These are phyloP conservation scores for Malurus alboscapulatus DNA, from an alignment of 2,113 vertebrate genomes.

Conservation along the genomic window DNA sequence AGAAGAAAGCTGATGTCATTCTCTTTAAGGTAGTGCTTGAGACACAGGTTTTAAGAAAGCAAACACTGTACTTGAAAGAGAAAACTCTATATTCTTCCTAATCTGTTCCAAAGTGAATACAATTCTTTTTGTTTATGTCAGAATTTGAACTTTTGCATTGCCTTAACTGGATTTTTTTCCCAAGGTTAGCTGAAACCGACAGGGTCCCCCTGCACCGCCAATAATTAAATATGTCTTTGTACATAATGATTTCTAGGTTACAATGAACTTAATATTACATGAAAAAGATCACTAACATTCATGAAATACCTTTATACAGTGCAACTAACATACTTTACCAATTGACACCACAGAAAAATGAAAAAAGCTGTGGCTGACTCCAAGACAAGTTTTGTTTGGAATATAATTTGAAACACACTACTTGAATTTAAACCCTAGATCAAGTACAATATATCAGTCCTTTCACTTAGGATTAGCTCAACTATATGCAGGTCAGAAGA, in stretches of 20 bases:
- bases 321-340: not conserved
- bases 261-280: not conserved
- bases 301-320: not conserved
- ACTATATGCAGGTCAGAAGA: not conserved
- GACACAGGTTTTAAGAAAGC: not conserved
- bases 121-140: not conserved
- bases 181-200: not conserved
- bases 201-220: not conserved
- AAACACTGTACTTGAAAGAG: not conserved
- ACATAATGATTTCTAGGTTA: not conserved
- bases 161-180: not conserved
- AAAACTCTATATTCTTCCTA: not conserved
- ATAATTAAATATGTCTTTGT: not conserved
- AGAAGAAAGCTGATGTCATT: not conserved
- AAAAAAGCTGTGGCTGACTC: not conserved
- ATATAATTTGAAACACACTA: not conserved
- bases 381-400: not conserved
- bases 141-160: not conserved
- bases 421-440: not conserved
- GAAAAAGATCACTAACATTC: fast-evolving
- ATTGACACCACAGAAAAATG: not conserved
- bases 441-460: not conserved
- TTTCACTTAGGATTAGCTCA: not conserved
- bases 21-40: not conserved
- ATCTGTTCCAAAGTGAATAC: not conserved